Evolutionary conservation across 2,797 vertebrate genomes (phyloP), one percentile per base, ranked within the genome.

Genomic region (Echeneis naucrates): DNA sequence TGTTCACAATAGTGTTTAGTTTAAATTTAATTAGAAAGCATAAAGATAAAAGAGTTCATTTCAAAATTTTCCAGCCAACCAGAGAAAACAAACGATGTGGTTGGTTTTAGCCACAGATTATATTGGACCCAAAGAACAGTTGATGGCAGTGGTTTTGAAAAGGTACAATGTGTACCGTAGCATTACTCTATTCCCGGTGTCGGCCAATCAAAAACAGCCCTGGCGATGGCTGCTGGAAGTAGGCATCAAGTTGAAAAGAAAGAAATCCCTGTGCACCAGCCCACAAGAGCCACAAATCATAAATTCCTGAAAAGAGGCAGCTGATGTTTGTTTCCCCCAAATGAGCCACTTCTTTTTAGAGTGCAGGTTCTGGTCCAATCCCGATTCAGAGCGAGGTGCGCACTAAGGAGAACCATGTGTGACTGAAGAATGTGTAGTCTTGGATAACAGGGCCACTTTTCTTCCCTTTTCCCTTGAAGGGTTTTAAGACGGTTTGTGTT

Each of bases 371-470:
- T 77, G 81, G 68, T 73, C 84, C 87, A 80, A 68, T 83, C 67
- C 72, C 40, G 48, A 68, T 69, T 51, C 65, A 78, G 82, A 19
- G 10, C 7, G 77, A 77, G 65, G 63, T 60, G 69, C 62, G 86
- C 63, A 0, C 79, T 88, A 86, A 90, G 75, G 53, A 79, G 73
- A 88, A 88, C 83, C 87, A 90, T 86, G 74, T 90, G 86, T 53
- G 81, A 65, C 72, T 5, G n/a, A 89, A 76, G 86, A 89, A 91
- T 89, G 84, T 74, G 75, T n/a, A 62, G 85, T 73, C 75, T 78
- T 86, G 86, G 80, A 75, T 62, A 74, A 60, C 69, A 55, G 50
- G 35, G 27, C 4, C 0, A 53, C 38, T 38, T 75, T 71, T 61
- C 52, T 78, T 23, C 40, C 6, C 19, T 68, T 73, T 83, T 87